A percentile compares a stretch with the other conserved stretches of the same genome.
Conservation (phyloP, 2,888 invertebrate species). For the Lepetodrilus schrolli region DNA sequence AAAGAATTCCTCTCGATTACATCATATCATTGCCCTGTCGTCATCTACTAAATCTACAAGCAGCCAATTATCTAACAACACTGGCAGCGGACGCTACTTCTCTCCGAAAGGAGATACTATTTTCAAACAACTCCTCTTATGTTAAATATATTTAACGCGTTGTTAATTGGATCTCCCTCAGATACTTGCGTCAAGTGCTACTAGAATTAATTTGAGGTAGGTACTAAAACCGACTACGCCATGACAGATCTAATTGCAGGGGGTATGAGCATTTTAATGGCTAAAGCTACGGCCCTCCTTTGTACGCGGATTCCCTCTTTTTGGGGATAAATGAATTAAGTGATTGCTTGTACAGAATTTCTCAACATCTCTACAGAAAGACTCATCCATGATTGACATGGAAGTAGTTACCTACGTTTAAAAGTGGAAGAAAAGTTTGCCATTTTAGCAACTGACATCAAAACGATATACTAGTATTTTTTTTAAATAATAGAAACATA, state of each 20-base stretch:
- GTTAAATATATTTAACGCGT: slow-evolving; percentile 11
- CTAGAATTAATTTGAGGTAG: not conserved
- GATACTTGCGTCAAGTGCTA: not conserved
- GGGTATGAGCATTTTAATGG: not conserved
- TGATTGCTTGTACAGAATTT: too few relatives aligned
- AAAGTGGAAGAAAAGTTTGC: too few relatives aligned
- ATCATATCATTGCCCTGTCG: not conserved
- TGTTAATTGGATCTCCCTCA: slow-evolving; percentile 1
- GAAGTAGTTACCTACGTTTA: too few relatives aligned
- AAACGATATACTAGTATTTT: too few relatives aligned
- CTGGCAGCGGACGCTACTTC: not conserved
- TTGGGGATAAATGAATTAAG: too few relatives aligned
- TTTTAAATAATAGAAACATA: too few relatives aligned
- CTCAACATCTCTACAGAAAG: too few relatives aligned
- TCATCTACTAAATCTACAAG: not conserved
- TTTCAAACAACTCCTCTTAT: not conserved
- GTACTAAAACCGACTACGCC: not conserved
- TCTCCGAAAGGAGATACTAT: slow-evolving; percentile 2
- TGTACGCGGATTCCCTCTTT: too few relatives aligned
- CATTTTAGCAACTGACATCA: too few relatives aligned
- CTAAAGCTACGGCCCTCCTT: too few relatives aligned
- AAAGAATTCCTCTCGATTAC: not conserved
- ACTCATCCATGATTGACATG: too few relatives aligned
- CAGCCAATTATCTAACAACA: not conserved
- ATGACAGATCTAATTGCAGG: not conserved